Percentiles rank a stretch among this genome's conserved stretches.
phyloP scores from a whole-genome alignment of 2,797 vertebrate genomes.

The Sciaenops ocellatus region DNA sequence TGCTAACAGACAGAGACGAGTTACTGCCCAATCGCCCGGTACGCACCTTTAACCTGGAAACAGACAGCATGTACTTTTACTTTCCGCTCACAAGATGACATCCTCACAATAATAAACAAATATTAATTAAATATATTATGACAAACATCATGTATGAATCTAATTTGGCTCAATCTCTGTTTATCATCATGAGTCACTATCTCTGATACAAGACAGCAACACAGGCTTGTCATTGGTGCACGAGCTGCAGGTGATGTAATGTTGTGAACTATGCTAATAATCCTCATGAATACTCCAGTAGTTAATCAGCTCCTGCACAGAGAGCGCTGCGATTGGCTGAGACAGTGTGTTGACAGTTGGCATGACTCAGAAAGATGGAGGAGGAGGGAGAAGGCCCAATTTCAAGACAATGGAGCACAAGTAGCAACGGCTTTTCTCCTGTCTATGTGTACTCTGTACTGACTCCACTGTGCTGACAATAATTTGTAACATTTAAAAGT shows the following conservation, averaged over 20 bases:
- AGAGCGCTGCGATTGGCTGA: conserved; percentile 59
- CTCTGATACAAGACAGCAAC: conserved; percentile 2
- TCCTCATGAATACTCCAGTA: conserved; percentile 70
- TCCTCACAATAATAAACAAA: background rate
- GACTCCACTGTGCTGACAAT: too few relatives aligned
- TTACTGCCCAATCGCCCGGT: conserved; percentile 75
- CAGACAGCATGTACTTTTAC: conserved; percentile 7
- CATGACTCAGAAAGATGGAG: conserved; percentile 54
- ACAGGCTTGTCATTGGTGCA: conserved; percentile 17
- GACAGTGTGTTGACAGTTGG: conserved; percentile 52
- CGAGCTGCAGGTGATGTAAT: conserved; percentile 63
- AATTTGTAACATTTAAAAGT: background rate
- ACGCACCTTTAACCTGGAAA: conserved; percentile 75
- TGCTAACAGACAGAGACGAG: conserved; percentile 76
- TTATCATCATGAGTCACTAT: background rate
- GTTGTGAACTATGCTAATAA: conserved; percentile 56
- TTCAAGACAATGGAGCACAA: conserved; percentile 46
- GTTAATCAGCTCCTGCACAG: conserved; percentile 55
- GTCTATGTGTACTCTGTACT: background rate
- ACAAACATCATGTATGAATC: background rate
- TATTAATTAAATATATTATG: background rate
- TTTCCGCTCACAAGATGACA: background rate
- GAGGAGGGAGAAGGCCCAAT: conserved; percentile 11
- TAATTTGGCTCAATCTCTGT: background rate
- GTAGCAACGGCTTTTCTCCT: conserved; percentile 25